Evolutionary conservation across 1,140 invertebrate species (phyloP), one percentile per base, ranked within the genome.

Genomic region (Chironomus tepperi): DNA sequence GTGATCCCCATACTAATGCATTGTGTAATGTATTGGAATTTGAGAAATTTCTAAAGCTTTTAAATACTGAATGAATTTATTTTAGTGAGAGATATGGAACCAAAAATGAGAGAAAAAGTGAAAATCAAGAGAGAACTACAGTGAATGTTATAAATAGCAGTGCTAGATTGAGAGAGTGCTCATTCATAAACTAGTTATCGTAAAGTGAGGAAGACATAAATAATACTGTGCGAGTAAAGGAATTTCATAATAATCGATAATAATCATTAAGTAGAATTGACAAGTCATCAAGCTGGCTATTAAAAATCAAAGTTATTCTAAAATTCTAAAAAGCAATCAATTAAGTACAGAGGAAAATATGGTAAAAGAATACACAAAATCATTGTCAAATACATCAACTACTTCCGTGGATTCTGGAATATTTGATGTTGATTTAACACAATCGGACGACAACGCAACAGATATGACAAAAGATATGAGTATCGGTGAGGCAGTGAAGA

Each of bases 201-300:
- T 8, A 67, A 16, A 19, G 64, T 67, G n/a, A 67, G 19, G 65
- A 70, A 19, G 65, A 19, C 18, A 70, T 21, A 70, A n/a, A 19
- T 8, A n/a, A 7, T 16, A 7, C 7, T 70, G 2, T 8, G 7
- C 0, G 18, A 18, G 65, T 21, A 10, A 70, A 70, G 18, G 65
- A 70, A 70, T 70, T 70, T 70, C 65, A 70, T 70, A 70, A 70
- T 21, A 70, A 70, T 70, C 19, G 9, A 18, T 8, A 70, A 70
- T 34, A 34, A 34, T 34, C 5, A 34, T 34, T n/a, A 34, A 2
- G 5, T 34, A 2, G 24, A 34, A 34, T 34, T 34, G 24, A 34
- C 24, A 34, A 34, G 18, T 21, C 9, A 18, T 19, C 65, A 70
- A 70, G 16, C 65, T 70, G 65, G 65, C 65, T 70, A 70, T 70